These are phyloP conservation scores for Nasua narica DNA, from an alignment of 2,797 vertebrate genomes.

Conservation along the genomic window DNA sequence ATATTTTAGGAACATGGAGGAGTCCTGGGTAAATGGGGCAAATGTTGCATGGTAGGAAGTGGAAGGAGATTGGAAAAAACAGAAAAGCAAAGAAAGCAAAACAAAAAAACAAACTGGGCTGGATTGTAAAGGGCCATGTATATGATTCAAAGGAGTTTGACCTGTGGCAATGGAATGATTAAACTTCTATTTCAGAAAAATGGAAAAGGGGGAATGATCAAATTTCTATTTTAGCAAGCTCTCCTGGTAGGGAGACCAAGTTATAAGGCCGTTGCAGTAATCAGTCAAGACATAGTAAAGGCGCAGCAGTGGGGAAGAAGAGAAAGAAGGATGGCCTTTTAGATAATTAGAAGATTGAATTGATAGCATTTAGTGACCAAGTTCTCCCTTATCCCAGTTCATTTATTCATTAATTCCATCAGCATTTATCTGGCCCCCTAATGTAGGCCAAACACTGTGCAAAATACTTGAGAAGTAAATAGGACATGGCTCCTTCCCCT, in stretches of 20 bases:
- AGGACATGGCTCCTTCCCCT: not conserved
- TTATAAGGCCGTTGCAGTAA: not conserved
- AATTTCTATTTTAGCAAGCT: not conserved
- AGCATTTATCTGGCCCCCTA: not conserved
- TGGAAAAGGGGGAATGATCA: not conserved
- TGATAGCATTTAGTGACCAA: not conserved
- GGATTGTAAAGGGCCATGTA: not conserved
- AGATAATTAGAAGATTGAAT: not conserved
- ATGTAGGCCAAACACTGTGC: not conserved
- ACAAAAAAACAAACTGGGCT: not conserved
- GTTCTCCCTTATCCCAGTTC: not conserved
- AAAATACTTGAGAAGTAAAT: constrained; percentile 35
- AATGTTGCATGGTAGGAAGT: not conserved
- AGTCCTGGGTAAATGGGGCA: not conserved
- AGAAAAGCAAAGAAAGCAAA: not conserved
- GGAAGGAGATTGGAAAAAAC: not conserved
- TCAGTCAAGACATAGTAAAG: not conserved
- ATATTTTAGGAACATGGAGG: not conserved
- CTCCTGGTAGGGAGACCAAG: not conserved
- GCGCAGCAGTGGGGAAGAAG: not conserved
- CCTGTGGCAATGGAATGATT: not conserved
- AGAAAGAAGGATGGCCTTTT: not conserved
- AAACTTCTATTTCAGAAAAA: not conserved
- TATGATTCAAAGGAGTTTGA: not conserved
- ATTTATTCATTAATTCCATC: constrained; percentile 6